phyloP scores from a whole-genome alignment of 2,113 vertebrate species.

The Chaenocephalus aceratus region DNA sequence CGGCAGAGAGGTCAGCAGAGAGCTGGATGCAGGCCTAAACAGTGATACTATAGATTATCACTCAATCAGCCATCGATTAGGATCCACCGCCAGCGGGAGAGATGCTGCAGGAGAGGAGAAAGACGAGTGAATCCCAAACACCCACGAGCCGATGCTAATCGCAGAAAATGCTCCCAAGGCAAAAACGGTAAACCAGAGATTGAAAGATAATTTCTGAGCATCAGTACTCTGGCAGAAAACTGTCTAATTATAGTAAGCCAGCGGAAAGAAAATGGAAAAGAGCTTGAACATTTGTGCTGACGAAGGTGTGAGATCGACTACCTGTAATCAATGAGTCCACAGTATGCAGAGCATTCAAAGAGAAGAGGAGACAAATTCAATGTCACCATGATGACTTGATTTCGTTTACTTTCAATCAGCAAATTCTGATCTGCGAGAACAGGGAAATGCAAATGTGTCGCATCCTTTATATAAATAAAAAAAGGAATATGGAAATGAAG shows the following conservation, averaged over 20 bases:
- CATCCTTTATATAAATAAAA: constrained; percentile 69
- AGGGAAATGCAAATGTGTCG: constrained; percentile 81
- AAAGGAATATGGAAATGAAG: constrained; percentile 81
- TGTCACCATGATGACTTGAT: constrained; percentile 81
- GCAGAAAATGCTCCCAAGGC: constrained; percentile 79
- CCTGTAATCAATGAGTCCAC: constrained; percentile 82
- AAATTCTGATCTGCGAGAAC: constrained; percentile 81
- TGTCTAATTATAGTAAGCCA: constrained; percentile 71
- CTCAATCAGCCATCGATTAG: constrained; percentile 82
- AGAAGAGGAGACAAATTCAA: constrained; percentile 76
- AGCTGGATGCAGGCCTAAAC: constrained; percentile 65
- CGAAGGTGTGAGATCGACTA: constrained; percentile 77
- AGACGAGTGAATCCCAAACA: constrained; percentile 65
- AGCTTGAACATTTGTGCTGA: constrained; percentile 79
- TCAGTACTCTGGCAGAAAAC: constrained; percentile 64
- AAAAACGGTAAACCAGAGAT: constrained; percentile 81
- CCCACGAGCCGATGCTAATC: constrained; percentile 69
- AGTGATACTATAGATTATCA: constrained; percentile 81
- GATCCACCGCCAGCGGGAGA: constrained; percentile 55
- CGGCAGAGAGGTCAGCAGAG: constrained; percentile 67
- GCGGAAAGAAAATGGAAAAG: constrained; percentile 40
- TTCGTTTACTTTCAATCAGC: constrained; percentile 85
- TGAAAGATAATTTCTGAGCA: constrained; percentile 80
- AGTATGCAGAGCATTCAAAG: constrained; percentile 75
- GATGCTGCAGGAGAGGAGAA: constrained; percentile 46